Evolutionary conservation across 1,140 invertebrate genomes (phyloP).

Genomic region (Eciton burchellii): DNA sequence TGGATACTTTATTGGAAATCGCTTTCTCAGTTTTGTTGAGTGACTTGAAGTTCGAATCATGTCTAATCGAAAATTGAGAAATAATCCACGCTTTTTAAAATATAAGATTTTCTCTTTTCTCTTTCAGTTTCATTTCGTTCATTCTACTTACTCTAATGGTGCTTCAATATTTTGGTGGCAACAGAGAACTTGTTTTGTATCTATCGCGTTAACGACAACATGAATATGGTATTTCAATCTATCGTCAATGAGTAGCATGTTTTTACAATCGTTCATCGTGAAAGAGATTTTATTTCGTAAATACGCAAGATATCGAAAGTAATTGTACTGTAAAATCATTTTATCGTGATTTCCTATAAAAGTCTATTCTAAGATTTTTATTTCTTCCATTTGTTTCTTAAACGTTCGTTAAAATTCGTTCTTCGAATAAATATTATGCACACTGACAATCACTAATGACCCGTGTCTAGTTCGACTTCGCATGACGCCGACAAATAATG

Average conservation of each 20-base stretch:
- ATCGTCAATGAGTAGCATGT: background rate
- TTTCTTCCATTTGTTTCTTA: background rate
- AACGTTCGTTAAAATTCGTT: background rate
- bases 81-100: too few species aligned
- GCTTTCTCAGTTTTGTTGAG: background rate
- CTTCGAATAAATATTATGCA: background rate
- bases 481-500: slow-evolving; percentile 34
- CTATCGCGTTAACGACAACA: background rate
- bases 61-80: too few species aligned
- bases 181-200: background rate
- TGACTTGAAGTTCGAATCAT: background rate
- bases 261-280: background rate
- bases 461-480: slow-evolving; percentile 40
- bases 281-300: background rate
- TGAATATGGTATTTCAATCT: background rate
- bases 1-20: background rate
- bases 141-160: background rate
- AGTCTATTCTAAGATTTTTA: background rate
- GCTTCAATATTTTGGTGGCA: background rate
- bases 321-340: background rate
- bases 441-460: slow-evolving; percentile 2
- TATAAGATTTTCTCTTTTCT: too few species aligned
- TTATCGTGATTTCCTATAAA: background rate
- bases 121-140: background rate
- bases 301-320: background rate